Conservation (phyloP, 2,113 vertebrate species). For the human (Homo sapiens) region DNA sequence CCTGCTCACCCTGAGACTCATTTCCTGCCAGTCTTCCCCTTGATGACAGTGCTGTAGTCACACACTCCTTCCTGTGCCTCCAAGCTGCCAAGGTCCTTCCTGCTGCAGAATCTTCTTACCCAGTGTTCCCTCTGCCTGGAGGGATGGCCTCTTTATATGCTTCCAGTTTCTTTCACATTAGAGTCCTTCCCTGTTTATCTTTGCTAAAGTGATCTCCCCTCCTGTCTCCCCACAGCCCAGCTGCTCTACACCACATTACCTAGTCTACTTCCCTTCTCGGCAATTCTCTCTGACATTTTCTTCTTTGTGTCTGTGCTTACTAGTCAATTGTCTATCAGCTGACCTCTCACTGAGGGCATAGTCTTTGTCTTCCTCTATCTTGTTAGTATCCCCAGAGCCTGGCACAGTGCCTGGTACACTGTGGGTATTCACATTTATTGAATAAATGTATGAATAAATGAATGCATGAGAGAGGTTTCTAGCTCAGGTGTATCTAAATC, state of each 20-base stretch:
- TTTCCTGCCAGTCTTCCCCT: no score
- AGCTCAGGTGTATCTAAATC: background rate
- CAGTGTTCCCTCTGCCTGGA: background rate
- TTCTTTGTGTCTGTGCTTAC: background rate
- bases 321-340: no score
- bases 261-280: background rate
- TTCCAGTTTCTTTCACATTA: background rate
- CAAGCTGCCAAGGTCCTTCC: accelerated
- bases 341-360: no score
- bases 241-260: background rate
- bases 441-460: background rate
- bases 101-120: background rate
- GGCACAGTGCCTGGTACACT: background rate
- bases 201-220: background rate
- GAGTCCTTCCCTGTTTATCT: background rate
- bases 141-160: no score
- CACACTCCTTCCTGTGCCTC: background rate
- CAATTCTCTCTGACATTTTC: background rate
- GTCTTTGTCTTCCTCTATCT: background rate
- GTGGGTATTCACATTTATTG: background rate
- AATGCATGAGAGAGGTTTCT: background rate
- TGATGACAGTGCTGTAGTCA: background rate
- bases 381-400: background rate
- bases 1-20: background rate
- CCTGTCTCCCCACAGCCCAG: accelerated